Conservation (phyloP, 1,140 invertebrate species). For the Drosophila lacertosa region DNA sequence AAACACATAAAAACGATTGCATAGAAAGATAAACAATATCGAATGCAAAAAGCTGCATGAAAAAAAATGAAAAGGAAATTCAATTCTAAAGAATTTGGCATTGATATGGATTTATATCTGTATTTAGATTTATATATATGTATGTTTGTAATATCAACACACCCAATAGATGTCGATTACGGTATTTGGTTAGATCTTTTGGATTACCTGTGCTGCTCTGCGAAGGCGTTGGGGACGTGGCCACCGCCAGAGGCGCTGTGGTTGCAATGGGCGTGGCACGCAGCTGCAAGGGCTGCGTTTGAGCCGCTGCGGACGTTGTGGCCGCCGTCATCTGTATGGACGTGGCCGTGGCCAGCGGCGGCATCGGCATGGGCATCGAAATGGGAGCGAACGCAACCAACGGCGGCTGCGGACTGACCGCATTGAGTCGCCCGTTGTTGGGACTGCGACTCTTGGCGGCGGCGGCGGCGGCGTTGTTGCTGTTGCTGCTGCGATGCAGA, state of each 20-base stretch:
- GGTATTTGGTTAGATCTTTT: no score
- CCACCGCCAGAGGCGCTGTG: conserved; percentile 63
- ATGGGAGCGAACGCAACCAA: no score
- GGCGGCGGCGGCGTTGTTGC: no score
- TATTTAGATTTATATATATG: no score
- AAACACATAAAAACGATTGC: no score
- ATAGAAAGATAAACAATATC: no score
- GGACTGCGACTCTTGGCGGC: conserved; percentile 31
- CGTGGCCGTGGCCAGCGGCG: not conserved
- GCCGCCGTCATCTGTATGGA: conserved; percentile 17
- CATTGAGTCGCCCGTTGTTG: conserved; percentile 16
- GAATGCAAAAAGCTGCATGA: not conserved
- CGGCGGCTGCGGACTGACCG: conserved; percentile 25
- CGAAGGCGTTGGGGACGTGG: conserved; percentile 81
- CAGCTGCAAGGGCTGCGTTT: conserved; percentile 41
- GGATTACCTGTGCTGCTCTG: conserved; percentile 81
- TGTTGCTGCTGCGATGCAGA: conserved; percentile 65
- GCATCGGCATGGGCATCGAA: conserved; percentile 2
- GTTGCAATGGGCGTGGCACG: conserved; percentile 66
- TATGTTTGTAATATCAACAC: no score
- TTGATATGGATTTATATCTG: no score
- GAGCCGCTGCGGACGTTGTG: conserved; percentile 24
- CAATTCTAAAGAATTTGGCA: no score
- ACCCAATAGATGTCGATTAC: no score
- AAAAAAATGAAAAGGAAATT: no score